Evolutionary conservation across 2,888 invertebrate genomes (phyloP), one percentile per base, ranked within the genome.

Genomic region (Ophion ellenae): DNA sequence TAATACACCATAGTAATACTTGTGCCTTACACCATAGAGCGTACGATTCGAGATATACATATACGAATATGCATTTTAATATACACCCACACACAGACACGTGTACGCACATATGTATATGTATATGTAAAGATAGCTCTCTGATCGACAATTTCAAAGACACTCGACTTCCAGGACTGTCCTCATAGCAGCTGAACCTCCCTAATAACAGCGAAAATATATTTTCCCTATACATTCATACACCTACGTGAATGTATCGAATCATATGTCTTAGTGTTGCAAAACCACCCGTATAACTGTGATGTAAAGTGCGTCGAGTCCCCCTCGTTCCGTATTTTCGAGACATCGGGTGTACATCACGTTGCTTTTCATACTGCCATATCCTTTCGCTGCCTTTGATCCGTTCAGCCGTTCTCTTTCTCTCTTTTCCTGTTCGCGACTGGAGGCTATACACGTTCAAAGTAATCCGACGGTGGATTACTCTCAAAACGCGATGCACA

Each of bases 391-490:
- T 87, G 87, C 87, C 90, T 92, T 92, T 92, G 92, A 92, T 92
- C 91, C 91, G 90, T 89, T 91, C 90, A 90, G 87, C 86, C 84
- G 81, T 84, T 47, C 66, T 73, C 57, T 69, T 40, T 57, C 57
- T 36, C 64, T n/a, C 14, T 53, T 71, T 53, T 63, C 36, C 59
- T 32, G 53, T 28, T 24, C 45, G 28, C 59, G 61, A 73, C 63
- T 17, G 69, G 69, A 81, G 73, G 70, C 66, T 75, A 45, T 82
- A 66, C 64, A 87, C 87, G 88, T 89, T 91, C 91, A 90, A 91
- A 91, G 91, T 91, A 90, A 91, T 91, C 90, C 90, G 89, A 87
- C 88, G 87, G 90, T 90, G 90, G 90, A 91, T 92, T 92, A 90
- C 89, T 90, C 89, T 87, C 89, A 82, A 90, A 89, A 89, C 73